Evolutionary conservation across 2,797 vertebrate genomes (phyloP).

Genomic region (Synaphobranchus kaupii): DNA sequence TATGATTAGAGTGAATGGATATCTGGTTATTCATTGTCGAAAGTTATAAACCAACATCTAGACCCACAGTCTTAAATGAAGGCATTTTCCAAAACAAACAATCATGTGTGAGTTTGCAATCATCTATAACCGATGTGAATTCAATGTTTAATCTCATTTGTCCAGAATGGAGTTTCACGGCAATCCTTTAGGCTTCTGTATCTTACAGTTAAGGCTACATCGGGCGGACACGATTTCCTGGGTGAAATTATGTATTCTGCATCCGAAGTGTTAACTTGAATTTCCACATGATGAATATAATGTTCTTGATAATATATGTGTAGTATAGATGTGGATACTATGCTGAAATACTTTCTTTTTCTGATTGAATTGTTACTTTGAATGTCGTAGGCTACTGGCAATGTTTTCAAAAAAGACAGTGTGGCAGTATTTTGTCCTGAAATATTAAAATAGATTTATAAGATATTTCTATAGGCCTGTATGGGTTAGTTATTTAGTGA

Average conservation of each 20-base stretch:
- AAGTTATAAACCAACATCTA: conserved; percentile 84
- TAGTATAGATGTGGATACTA: neutral
- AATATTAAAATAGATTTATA: neutral
- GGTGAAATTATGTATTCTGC: neutral
- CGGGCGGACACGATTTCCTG: neutral
- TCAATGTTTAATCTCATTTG: conserved; percentile 45
- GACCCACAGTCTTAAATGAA: conserved; percentile 25
- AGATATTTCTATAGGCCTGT: neutral
- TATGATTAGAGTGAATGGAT: conserved; percentile 87
- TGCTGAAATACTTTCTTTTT: neutral
- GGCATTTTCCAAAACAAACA: conserved; percentile 71
- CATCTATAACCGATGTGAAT: conserved; percentile 41
- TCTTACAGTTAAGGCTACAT: neutral
- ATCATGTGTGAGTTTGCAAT: conserved; percentile 65
- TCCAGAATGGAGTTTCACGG: neutral
- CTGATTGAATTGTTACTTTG: neutral
- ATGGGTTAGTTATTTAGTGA: neutral
- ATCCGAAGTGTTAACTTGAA: neutral
- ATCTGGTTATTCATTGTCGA: conserved; percentile 93
- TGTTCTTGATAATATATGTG: neutral
- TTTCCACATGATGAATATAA: neutral
- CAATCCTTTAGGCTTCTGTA: conserved; percentile 2
- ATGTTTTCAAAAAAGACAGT: neutral
- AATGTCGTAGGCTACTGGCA: neutral
- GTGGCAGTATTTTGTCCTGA: neutral